phyloP scores from a whole-genome alignment of 2,888 invertebrate genomes.

The Coelinius sp. region DNA sequence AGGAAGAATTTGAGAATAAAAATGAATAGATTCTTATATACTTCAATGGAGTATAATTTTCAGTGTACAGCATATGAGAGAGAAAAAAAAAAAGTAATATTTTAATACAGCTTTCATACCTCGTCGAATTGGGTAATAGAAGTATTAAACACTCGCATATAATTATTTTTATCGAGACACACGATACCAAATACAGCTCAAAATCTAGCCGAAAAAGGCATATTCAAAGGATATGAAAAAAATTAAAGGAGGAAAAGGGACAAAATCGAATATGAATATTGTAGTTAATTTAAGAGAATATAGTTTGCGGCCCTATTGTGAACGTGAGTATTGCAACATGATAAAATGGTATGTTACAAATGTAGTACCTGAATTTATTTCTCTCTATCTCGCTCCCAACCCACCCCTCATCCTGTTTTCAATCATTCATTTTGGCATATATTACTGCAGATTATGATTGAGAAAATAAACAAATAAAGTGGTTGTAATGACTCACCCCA shows the following conservation, averaged over 20 bases:
- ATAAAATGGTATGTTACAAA: neutral
- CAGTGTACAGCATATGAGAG: neutral
- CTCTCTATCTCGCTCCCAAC: no score
- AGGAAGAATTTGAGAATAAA: neutral
- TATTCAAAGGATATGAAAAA: neutral
- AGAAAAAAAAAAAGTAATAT: neutral
- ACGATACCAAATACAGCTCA: neutral
- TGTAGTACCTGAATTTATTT: neutral
- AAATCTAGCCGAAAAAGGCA: neutral
- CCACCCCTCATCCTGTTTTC: no score
- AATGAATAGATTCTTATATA: neutral
- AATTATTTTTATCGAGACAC: slow-evolving; percentile 1
- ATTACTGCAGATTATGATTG: no score
- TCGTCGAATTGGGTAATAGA: slow-evolving; percentile 1
- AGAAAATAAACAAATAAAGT: no score
- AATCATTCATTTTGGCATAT: no score
- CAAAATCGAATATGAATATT: neutral
- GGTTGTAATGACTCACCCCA: no score
- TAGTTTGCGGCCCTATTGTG: neutral
- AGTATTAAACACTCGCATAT: neutral
- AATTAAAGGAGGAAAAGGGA: neutral
- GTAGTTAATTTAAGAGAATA: neutral
- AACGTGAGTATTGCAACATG: neutral
- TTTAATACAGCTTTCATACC: neutral
- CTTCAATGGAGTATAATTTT: neutral